These are phyloP conservation scores for Polia nebulosa DNA, from an alignment of 2,888 invertebrate genomes.

Conservation along the genomic window DNA sequence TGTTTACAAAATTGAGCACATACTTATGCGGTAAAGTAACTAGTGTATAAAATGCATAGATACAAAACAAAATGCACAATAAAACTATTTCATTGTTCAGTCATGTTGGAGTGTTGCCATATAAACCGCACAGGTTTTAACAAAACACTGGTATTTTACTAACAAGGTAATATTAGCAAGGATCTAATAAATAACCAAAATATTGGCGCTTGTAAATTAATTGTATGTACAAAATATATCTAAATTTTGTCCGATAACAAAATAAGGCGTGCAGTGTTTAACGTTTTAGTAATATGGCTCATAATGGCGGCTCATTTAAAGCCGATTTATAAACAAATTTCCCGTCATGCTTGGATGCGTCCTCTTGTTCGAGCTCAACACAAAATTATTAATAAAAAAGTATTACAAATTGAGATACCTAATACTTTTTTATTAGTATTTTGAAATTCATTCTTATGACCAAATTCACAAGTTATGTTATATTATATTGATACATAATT, in stretches of 20 bases:
- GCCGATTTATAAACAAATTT: conserved; percentile 35
- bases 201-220: conserved; percentile 62
- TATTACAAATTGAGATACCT: no score
- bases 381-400: conserved; percentile 12
- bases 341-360: background rate
- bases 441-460: background rate
- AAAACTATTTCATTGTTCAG: conserved; percentile 68
- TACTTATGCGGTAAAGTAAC: conserved; percentile 72
- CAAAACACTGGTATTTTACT: conserved; percentile 57
- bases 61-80: conserved; percentile 70
- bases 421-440: no score
- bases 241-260: conserved; percentile 63
- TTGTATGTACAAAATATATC: conserved; percentile 62
- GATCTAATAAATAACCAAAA: conserved; percentile 64
- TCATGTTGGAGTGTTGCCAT: conserved; percentile 64
- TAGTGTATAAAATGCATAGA: conserved; percentile 75
- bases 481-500: background rate
- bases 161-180: conserved; percentile 49
- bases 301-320: conserved; percentile 42
- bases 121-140: conserved; percentile 51
- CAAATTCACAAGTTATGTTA: background rate
- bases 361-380: background rate
- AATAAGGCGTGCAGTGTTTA: conserved; percentile 56
- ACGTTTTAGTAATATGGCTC: conserved; percentile 62
- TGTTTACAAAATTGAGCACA: conserved; percentile 77